These are phyloP conservation scores for Habroteleia sp. DNA, from an alignment of 2,888 invertebrate species.

Conservation along the genomic window DNA sequence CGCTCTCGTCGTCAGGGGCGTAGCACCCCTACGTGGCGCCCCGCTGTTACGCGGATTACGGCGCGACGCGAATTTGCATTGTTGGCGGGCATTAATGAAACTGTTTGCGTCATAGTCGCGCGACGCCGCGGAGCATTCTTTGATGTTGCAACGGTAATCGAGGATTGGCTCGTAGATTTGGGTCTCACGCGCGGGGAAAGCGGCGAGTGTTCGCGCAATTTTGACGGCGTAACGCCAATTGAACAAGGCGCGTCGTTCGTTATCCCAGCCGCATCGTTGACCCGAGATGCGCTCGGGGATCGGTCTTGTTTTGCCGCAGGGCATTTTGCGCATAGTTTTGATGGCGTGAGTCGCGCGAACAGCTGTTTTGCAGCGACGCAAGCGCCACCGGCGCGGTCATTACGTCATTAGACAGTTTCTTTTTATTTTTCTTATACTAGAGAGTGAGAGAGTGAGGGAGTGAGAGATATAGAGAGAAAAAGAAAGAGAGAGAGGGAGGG, in stretches of 20 bases:
- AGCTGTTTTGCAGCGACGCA: slow-evolving; percentile 18
- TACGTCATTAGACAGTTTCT: slow-evolving; percentile 18
- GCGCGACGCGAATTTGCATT: slow-evolving; percentile 48
- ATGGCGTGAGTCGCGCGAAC: slow-evolving; percentile 1
- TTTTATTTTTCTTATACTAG: too few species aligned
- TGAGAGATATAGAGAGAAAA: too few species aligned
- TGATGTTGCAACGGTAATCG: slow-evolving; percentile 17
- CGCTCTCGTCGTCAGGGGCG: slow-evolving; percentile 43
- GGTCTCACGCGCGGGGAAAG: slow-evolving; percentile 15
- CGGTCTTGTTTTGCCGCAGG: background rate
- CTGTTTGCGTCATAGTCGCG: slow-evolving; percentile 49
- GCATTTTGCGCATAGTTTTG: slow-evolving; percentile 13
- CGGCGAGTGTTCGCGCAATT: slow-evolving; percentile 22
- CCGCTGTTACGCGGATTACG: slow-evolving; percentile 39
- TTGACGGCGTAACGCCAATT: slow-evolving; percentile 23
- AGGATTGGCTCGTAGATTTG: slow-evolving; percentile 21
- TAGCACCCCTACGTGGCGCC: slow-evolving; percentile 27
- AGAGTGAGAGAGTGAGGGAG: too few species aligned
- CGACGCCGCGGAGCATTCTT: slow-evolving; percentile 29
- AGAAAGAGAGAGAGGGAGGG: too few species aligned
- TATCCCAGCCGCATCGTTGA: slow-evolving; percentile 2
- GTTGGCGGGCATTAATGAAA: slow-evolving; percentile 48
- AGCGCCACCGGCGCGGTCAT: slow-evolving; percentile 4
- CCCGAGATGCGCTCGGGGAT: background rate
- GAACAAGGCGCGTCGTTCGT: slow-evolving; percentile 18